These are phyloP conservation scores for Pangasianodon hypophthalmus DNA, from an alignment of 2,113 vertebrate genomes.

Conservation along the genomic window DNA sequence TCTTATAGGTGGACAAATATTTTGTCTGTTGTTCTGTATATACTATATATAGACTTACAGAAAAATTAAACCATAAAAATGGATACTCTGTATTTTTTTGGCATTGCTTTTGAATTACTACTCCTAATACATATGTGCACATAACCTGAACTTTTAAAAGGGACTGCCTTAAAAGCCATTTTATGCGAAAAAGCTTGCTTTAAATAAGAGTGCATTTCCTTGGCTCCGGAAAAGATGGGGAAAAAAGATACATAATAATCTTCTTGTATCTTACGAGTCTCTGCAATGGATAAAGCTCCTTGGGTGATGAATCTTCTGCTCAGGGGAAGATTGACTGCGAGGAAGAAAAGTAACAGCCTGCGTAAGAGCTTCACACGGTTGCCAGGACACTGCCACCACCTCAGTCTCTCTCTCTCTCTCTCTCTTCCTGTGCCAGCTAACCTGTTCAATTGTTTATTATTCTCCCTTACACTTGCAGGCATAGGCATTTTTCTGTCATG, in stretches of 20 bases:
- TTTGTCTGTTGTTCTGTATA: neutral
- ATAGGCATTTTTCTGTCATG: neutral
- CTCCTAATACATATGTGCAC: neutral
- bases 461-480: neutral
- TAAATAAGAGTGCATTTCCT: constrained; percentile 1
- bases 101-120: neutral
- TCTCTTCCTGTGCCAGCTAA: constrained; percentile 32
- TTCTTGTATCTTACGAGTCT: neutral
- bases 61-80: neutral
- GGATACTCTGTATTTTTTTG: neutral
- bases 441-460: constrained; percentile 40
- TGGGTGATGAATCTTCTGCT: constrained; percentile 33
- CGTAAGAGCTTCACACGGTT: constrained; percentile 42
- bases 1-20: neutral
- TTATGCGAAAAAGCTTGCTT: neutral
- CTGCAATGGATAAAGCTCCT: constrained; percentile 17
- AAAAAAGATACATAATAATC: neutral
- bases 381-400: constrained; percentile 44
- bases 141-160: neutral
- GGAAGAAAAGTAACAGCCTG: constrained; percentile 28
- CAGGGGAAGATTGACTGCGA: constrained; percentile 21
- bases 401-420: constrained; percentile 15
- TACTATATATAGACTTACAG: neutral
- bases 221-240: neutral
- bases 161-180: neutral